Base-by-base conservation (phyloP, 2,888 invertebrate genomes). In the Lymantria monacha region DNA sequence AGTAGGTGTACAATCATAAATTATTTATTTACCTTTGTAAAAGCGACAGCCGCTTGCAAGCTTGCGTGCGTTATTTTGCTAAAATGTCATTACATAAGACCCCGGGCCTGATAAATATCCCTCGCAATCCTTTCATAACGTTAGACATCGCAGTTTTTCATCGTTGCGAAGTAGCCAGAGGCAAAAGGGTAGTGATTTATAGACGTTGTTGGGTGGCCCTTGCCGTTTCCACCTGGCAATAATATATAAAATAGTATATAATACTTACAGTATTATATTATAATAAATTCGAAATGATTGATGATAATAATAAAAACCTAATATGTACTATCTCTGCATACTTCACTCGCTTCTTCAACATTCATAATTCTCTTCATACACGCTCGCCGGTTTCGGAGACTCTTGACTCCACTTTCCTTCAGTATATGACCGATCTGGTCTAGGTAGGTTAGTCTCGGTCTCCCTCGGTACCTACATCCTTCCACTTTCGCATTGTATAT, bases 161-260 rank as follows among this genome's bases (percentile, higher is more conserved):
- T 69, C 61, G 51, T 57, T 61, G 59, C 51, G 47, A 52, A 58
- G 57, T 57, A 50, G 56, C 53, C 55, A 52, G 31, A 57, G 56
- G 55, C 46, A 55, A 63, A 64, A 57, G 40, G 43, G 45, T 44
- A 41, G 53, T 72, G 69, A 74, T 74, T 73, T 72, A 74, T 69
- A 15, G 46, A 36, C 30, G 51, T 53, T 53, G 63, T 62, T 61
- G 64, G 54, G 55, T 41, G 56, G 58, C 62, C 62, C 62, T 50
- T 54, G 52, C 60, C 51, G 53, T 49, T 59, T 59, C 51, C 59
- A 65, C 65, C 67, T 63, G 61, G 49, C 46, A 43, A 13, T 36
- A 14, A 44, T 48, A 48, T 48, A 14, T 41, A 38, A 12, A 38
- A 38, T n/a, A n/a, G n/a, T 49, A 30, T 33, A 10, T 33, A 7